These are phyloP conservation scores for Callospermophilus lateralis DNA, from an alignment of 2,113 vertebrate species.

Conservation along the genomic window DNA sequence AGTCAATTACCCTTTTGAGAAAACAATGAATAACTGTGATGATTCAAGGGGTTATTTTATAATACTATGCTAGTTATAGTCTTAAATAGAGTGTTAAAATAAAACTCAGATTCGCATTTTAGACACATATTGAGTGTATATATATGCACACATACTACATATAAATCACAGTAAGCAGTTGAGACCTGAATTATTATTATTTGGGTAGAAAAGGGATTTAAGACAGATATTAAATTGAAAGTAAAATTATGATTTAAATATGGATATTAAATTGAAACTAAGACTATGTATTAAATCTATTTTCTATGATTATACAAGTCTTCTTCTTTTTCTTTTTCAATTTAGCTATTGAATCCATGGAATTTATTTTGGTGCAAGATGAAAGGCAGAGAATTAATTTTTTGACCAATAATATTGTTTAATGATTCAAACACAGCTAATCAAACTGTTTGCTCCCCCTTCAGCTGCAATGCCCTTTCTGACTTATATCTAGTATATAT, in stretches of 20 bases:
- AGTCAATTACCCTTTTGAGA: conserved; percentile 65
- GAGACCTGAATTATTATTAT: background rate
- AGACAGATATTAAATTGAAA: background rate
- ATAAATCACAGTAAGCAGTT: background rate
- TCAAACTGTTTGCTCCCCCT: background rate
- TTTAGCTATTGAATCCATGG: background rate
- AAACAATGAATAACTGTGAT: conserved; percentile 71
- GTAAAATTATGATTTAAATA: background rate
- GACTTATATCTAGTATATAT: background rate
- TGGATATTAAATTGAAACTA: background rate
- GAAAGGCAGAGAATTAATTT: background rate
- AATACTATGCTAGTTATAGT: conserved; percentile 65
- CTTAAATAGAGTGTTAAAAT: conserved; percentile 63
- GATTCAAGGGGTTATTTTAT: conserved; percentile 62
- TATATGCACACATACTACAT: background rate
- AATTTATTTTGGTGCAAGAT: background rate
- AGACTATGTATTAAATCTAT: background rate
- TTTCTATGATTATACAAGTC: background rate
- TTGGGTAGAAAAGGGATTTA: background rate
- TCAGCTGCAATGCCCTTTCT: background rate
- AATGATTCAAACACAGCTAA: background rate
- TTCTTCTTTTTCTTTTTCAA: background rate
- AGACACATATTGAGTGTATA: background rate
- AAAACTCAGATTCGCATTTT: conserved; percentile 52
- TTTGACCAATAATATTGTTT: background rate